phyloP scores from a whole-genome alignment of 2,888 invertebrate genomes.

The Sinotaia quadrata region DNA sequence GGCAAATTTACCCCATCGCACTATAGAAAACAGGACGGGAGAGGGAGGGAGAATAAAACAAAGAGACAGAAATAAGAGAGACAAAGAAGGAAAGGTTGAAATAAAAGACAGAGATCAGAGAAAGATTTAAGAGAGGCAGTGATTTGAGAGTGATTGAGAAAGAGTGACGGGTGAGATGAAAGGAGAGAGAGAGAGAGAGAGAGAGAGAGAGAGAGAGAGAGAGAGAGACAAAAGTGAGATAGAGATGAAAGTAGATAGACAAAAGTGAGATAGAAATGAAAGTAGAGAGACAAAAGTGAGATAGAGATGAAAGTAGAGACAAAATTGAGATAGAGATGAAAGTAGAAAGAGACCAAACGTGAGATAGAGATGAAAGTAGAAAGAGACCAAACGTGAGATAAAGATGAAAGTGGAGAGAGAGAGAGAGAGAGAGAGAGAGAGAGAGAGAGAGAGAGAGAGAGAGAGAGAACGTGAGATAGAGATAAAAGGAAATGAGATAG shows the following conservation, averaged over 20 bases:
- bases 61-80: too few relatives aligned
- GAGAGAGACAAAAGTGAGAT: too few relatives aligned
- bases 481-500: not conserved
- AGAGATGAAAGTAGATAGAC: too few relatives aligned
- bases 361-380: too few relatives aligned
- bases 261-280: not conserved
- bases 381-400: too few relatives aligned
- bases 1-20: too few relatives aligned
- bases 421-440: conserved; percentile 2
- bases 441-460: conserved; percentile 13
- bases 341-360: not conserved
- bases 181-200: conserved; percentile 14
- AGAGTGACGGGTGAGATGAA: not conserved
- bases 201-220: conserved; percentile 15
- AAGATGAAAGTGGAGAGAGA: not conserved
- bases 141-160: conserved; percentile 1
- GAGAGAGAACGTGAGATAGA: too few relatives aligned
- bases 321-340: not conserved
- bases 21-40: too few relatives aligned
- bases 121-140: too few relatives aligned
- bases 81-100: too few relatives aligned
- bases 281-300: not conserved
- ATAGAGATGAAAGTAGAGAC: too few relatives aligned
- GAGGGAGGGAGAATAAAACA: not conserved
- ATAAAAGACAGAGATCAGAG: too few relatives aligned